phyloP scores from a whole-genome alignment of 64 coral and sea anemone species.

The Actinia equina region DNA sequence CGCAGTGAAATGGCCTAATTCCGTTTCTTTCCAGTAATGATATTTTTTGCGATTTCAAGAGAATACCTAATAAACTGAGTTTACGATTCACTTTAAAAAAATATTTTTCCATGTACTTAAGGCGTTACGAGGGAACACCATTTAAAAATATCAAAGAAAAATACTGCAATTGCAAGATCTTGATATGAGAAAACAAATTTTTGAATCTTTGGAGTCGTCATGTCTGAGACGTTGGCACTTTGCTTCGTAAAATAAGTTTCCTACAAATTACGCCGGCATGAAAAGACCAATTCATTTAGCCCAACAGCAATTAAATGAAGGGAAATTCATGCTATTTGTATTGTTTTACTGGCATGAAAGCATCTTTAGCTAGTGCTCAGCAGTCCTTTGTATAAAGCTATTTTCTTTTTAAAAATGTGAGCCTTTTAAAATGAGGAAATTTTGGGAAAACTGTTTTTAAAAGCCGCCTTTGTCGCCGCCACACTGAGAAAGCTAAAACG shows the following conservation, averaged over 20 bases:
- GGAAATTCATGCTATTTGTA: neutral
- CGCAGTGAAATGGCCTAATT: too few relatives aligned
- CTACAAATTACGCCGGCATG: neutral
- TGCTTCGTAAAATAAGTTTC: neutral
- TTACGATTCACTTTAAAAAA: too few relatives aligned
- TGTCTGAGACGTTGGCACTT: neutral
- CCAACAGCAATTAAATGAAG: neutral
- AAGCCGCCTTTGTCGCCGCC: too few relatives aligned
- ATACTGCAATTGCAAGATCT: neutral
- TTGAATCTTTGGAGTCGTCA: neutral
- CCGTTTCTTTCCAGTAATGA: neutral
- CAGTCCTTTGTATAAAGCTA: too few relatives aligned
- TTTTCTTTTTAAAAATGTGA: too few relatives aligned
- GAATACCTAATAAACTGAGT: too few relatives aligned
- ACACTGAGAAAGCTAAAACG: too few relatives aligned
- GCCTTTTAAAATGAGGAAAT: too few relatives aligned
- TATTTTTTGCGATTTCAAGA: too few relatives aligned
- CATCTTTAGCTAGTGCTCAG: neutral
- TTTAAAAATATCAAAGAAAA: neutral
- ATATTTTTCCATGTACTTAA: too few relatives aligned
- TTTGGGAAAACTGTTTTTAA: too few relatives aligned
- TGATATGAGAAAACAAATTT: neutral
- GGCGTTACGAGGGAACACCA: neutral
- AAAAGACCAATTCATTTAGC: slow-evolving; percentile 8
- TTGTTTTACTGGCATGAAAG: neutral